Evolutionary conservation across 2,888 invertebrate genomes (phyloP), one percentile per base, ranked within the genome.

Genomic region (Acanthopleura granulata): DNA sequence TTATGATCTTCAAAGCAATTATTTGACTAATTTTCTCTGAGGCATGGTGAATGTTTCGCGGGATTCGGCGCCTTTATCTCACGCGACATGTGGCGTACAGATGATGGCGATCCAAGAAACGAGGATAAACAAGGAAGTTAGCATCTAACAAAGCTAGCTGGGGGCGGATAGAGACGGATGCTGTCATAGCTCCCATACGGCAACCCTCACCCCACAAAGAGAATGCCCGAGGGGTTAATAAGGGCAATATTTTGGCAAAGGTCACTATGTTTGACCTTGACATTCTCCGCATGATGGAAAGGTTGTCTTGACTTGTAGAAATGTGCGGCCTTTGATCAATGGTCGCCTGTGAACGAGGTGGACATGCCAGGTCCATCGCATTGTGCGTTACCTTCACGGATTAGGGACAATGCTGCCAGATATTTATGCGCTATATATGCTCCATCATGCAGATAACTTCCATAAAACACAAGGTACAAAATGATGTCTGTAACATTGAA

Each of bases 1-100:
- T n/a, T 66, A 66, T 66, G 66, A 66, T 66, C 66, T 27, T 66
- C 66, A 66, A 66, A 66, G 66, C 66, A 66, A 66, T 66, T 27
- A 66, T 66, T 66, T 25, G 22, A 66, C 66, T 27, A 66, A 66
- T 66, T 66, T 66, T 66, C 66, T 66, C 66, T 27, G 29, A 16
- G 66, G 66, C 66, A 27, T 27, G 4, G 29, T 16, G 29, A 1
- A 22, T 27, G 22, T 66, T 66, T 25, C 4, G 22, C 66, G 25
- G 25, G 29, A 12, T 27, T 27, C 66, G 1, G 15, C 4, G 27
- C 66, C 66, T 57, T 57, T 22, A 57, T 57, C 57, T 57, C 66
- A 16, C 4, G 22, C 66, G 66, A 66, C 66, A 66, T 66, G 29
- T 66, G 66, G 25, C 25, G 22, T 16, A 18, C 66, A 66, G 22